Conservation (phyloP, 2,888 invertebrate species). For the Halictus quadricinctus region DNA sequence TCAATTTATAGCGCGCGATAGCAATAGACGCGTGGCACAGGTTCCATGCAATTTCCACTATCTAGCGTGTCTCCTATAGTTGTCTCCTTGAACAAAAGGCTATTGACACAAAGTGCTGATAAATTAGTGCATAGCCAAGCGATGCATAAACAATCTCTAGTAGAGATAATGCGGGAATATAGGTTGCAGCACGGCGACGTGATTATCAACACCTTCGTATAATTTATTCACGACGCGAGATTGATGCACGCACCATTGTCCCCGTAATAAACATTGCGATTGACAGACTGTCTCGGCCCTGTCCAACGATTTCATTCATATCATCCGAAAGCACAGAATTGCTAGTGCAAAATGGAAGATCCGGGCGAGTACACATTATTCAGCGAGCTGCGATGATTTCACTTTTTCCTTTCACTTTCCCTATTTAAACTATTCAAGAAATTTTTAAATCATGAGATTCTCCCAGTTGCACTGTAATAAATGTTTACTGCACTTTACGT, state of each 20-base stretch:
- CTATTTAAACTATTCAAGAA: background rate
- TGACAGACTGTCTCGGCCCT: background rate
- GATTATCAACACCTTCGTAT: conserved; percentile 28
- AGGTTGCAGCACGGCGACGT: conserved; percentile 14
- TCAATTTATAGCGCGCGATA: conserved; percentile 15
- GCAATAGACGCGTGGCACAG: conserved; percentile 8
- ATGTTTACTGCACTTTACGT: too few species aligned
- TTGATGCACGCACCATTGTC: background rate
- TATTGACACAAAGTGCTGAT: conserved; percentile 39
- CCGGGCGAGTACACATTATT: background rate
- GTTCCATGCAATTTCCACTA: conserved; percentile 20
- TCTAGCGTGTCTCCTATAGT: conserved; percentile 18
- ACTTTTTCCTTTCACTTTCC: background rate
- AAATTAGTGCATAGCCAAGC: conserved; percentile 47
- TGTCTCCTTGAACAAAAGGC: conserved; percentile 32
- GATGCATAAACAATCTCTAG: conserved; percentile 32
- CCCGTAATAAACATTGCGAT: conserved; percentile 14
- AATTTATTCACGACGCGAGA: conserved; percentile 24
- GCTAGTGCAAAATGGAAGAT: background rate
- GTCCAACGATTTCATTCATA: background rate
- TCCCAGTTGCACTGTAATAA: too few species aligned
- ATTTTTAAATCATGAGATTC: background rate
- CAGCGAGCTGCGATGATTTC: background rate
- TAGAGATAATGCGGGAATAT: conserved; percentile 38
- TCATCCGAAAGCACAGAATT: background rate